phyloP scores from a whole-genome alignment of 1,140 invertebrate genomes.

The Varroa destructor region DNA sequence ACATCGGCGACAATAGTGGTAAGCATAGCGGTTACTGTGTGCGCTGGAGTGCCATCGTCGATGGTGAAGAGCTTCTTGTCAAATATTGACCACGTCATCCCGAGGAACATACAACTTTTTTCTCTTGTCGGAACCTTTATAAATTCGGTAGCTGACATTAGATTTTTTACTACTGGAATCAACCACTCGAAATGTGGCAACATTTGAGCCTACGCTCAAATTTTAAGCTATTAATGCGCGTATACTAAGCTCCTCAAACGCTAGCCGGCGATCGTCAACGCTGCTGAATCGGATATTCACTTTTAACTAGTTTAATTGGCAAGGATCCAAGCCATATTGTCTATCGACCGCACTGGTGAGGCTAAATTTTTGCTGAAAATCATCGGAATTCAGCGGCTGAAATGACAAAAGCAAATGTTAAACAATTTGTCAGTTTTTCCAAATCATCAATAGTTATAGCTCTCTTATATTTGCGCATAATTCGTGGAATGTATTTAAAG shows the following conservation, averaged over 20 bases:
- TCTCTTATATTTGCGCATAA: too few relatives aligned
- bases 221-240: constrained; percentile 81
- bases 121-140: constrained; percentile 57
- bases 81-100: constrained; percentile 80
- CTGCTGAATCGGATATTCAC: constrained; percentile 79
- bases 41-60: constrained; percentile 66
- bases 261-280: constrained; percentile 87
- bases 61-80: constrained; percentile 80
- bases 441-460: too few relatives aligned
- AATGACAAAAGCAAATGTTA: constrained; percentile 20
- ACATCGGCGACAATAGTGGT: constrained; percentile 82
- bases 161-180: constrained; percentile 59
- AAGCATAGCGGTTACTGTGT: constrained; percentile 82
- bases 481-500: too few relatives aligned
- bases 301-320: constrained; percentile 87
- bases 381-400: constrained; percentile 42
- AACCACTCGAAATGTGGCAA: constrained; percentile 81
- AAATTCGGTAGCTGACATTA: constrained; percentile 34
- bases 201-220: constrained; percentile 67
- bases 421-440: constrained; percentile 52
- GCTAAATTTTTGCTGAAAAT: constrained; percentile 40
- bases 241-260: constrained; percentile 78
- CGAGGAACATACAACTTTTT: constrained; percentile 76
- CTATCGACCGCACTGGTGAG: constrained; percentile 41
- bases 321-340: constrained; percentile 73